Percentiles rank a stretch among this genome's conserved stretches.
phyloP scores from a whole-genome alignment of 2,888 invertebrate species.

The Tetranychus piercei region DNA sequence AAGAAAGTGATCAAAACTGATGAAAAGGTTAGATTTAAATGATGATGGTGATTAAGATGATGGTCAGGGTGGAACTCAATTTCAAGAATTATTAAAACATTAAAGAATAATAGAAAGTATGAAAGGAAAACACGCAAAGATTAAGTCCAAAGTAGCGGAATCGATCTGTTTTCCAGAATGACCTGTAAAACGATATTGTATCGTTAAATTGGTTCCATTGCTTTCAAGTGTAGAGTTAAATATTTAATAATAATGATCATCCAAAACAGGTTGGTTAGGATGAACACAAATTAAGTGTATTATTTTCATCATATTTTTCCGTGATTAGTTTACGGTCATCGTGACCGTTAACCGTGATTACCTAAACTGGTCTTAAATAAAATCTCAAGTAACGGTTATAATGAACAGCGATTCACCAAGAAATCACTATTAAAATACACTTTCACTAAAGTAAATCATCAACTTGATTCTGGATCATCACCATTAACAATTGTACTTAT shows the following conservation, averaged over 20 bases:
- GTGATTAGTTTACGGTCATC: neutral
- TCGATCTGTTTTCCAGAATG: neutral
- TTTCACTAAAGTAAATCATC: neutral
- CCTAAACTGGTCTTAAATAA: neutral
- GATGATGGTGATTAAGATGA: neutral
- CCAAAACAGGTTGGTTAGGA: neutral
- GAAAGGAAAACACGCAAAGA: neutral
- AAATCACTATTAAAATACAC: neutral
- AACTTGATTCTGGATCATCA: neutral
- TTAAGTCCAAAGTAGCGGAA: neutral
- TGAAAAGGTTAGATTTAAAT: neutral
- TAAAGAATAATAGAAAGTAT: neutral
- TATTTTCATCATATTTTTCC: neutral
- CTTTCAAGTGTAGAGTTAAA: neutral
- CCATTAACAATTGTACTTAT: neutral
- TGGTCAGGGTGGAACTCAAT: neutral
- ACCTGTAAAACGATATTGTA: neutral
- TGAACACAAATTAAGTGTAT: too few species aligned
- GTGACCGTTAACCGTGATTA: neutral
- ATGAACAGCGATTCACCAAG: neutral
- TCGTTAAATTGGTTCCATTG: neutral
- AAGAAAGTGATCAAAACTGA: too few species aligned
- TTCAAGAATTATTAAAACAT: neutral
- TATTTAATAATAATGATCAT: neutral
- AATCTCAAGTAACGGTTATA: neutral